Base-by-base conservation (phyloP, 2,797 vertebrate genomes). In the Cottoperca gobio region DNA sequence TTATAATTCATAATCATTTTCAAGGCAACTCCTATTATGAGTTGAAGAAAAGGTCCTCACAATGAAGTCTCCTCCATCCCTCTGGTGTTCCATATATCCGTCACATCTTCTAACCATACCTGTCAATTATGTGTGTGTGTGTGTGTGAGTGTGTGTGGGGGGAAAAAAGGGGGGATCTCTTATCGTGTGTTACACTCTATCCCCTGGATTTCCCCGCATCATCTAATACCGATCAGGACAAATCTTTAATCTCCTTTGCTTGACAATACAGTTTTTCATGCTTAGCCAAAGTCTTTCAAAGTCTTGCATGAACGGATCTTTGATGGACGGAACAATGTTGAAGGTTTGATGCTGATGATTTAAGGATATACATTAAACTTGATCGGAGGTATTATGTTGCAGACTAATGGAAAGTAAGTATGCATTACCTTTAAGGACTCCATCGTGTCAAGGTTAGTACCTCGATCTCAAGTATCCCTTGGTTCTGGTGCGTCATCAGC, bases 21-120 rank as follows among this genome's bases (percentile, higher is more conserved):
- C 55, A 45, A 66, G 64, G 49, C 70, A 78, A 58, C 28, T 71
- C 37, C 24, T 57, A 50, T 64, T 76, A 66, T 70, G 55, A 73
- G 57, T n/a, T 35, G 31, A 75, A 53, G 35, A 40, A 61, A 49
- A n/a, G n/a, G 33, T 78, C 63, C 33, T 23, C 48, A 65, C 58
- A 39, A 8, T 39, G 39, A 61, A 46, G 58, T 55, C 46, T 50
- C 19, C 16, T 42, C 40, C 50, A 13, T 57, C 39, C 60, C 43
- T n/a, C 40, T 2, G 1, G 12, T 28, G 17, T 21, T 21, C 11
- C 46, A 48, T 26, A 26, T 50, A 50, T 12, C 48, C 54, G 42
- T 67, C 26, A 16, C 14, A 57, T 53, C 67, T 45, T 37, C 23
- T 39, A 12, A 57, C n/a, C 33, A 28, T 23, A 28, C 14, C 24